Percentiles rank a stretch among this genome's conserved stretches.
These are phyloP conservation scores for Latheticus oryzae DNA, from an alignment of 2,888 invertebrate genomes.

Conservation along the genomic window DNA sequence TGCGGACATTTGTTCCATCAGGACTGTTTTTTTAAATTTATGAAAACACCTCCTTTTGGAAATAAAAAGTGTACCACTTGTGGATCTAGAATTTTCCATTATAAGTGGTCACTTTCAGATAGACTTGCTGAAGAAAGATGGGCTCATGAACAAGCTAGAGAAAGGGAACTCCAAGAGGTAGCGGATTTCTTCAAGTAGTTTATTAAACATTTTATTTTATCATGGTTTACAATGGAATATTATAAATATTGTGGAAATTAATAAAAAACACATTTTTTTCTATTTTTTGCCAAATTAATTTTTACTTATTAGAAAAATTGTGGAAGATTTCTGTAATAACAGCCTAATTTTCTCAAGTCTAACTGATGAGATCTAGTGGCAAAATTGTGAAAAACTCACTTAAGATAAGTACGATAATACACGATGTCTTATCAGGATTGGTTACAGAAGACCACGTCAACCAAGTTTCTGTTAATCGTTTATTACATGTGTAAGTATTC, in stretches of 20 bases:
- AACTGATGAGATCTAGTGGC: too few species aligned
- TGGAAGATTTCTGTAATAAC: too few species aligned
- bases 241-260: not conserved
- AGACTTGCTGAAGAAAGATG: constrained; percentile 79
- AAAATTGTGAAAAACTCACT: too few species aligned
- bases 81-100: constrained; percentile 75
- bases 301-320: too few species aligned
- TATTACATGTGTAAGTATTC: too few species aligned
- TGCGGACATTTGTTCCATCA: constrained; percentile 81
- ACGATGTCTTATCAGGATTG: too few species aligned
- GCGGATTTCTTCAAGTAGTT: not conserved
- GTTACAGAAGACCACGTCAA: too few species aligned
- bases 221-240: too few species aligned
- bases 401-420: too few species aligned
- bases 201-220: too few species aligned
- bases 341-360: too few species aligned
- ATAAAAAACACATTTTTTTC: not conserved
- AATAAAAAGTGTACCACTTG: constrained; percentile 77
- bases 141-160: constrained; percentile 82
- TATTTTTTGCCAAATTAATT: not conserved
- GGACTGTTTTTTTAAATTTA: constrained; percentile 74
- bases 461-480: too few species aligned
- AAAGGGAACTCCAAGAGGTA: constrained; percentile 80
- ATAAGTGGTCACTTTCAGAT: constrained; percentile 78
- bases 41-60: constrained; percentile 81